phyloP scores from a whole-genome alignment of 2,888 invertebrate genomes.

The Cosmia pyralina region DNA sequence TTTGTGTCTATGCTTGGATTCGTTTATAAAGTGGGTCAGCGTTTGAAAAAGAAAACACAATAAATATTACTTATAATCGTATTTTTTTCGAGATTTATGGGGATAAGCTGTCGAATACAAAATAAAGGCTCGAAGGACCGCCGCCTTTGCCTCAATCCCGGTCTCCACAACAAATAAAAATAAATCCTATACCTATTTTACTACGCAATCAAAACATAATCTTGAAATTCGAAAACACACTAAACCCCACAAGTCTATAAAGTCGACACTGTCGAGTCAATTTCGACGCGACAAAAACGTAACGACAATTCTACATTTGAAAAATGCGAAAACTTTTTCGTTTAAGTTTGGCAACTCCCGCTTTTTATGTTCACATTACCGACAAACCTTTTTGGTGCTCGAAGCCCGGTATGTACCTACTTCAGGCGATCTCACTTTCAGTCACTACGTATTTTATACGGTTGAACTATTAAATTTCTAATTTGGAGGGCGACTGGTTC shows the following conservation, averaged over 20 bases:
- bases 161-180: slow-evolving; percentile 65
- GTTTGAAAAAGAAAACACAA: slow-evolving; percentile 41
- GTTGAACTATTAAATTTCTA: slow-evolving; percentile 74
- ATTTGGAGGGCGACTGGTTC: slow-evolving; percentile 72
- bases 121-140: slow-evolving; percentile 45
- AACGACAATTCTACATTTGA: slow-evolving; percentile 78
- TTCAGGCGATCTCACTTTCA: slow-evolving; percentile 64
- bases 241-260: slow-evolving; percentile 64
- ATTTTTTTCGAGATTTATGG: slow-evolving; percentile 61
- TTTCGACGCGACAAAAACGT: slow-evolving; percentile 68
- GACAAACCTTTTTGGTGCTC: slow-evolving; percentile 78
- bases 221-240: slow-evolving; percentile 67
- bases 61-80: slow-evolving; percentile 62
- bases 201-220: slow-evolving; percentile 69
- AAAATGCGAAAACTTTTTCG: slow-evolving; percentile 82
- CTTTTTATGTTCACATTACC: slow-evolving; percentile 81
- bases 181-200: slow-evolving; percentile 67
- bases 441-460: slow-evolving; percentile 67
- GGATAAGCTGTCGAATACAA: slow-evolving; percentile 56
- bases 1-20: too few relatives aligned
- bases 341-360: slow-evolving; percentile 76
- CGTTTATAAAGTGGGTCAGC: slow-evolving; percentile 4
- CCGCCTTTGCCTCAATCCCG: slow-evolving; percentile 51
- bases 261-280: slow-evolving; percentile 62
- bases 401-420: slow-evolving; percentile 66